Evolutionary conservation across 2,888 invertebrate genomes (phyloP), one percentile per base, ranked within the genome.

Genomic region (Caenorhabditis sp.): DNA sequence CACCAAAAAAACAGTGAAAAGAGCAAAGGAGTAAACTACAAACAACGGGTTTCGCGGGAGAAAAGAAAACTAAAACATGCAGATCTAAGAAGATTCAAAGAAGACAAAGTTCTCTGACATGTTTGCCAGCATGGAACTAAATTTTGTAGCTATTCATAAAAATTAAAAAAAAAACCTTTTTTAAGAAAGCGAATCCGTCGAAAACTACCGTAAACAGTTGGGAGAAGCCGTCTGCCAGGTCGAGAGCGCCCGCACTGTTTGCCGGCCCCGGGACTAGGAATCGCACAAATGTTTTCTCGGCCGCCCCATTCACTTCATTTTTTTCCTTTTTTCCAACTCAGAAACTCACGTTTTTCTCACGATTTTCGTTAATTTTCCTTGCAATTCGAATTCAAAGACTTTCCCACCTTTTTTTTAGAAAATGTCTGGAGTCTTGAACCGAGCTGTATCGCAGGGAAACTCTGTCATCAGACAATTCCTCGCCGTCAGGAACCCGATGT

Each of bases 371-470:
- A 7, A 7, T 43, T 45, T 41, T 13, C 37, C 11, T 26, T 48
- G 22, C 15, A 46, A 30, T n/a, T 20, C 26, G 24, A 8, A n/a
- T n/a, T 17, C 17, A 17, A 43, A 22, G 3, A 7, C 20, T 43
- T 8, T 20, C 32, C 45, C 20, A 3, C n/a, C n/a, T n/a, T 17
- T 15, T 20, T 71, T 71, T 62, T 43, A 68, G 66, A 71, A 35
- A 24, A 77, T 77, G 77, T 66, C 72, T 2, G 72, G 77, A 30
- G 62, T 62, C 7, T 48, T 77, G 32, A 45, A 26, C 43, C 46
- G 66, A 55, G 59, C 70, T 17, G 11, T 70, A 2, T 30, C 56
- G 13, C 72, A 66, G 22, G 77, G 77, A 41, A 59, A 39, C 13
- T 62, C 63, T 6, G 43, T 66, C 24, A 61, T 77, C 32, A 35